Conservation (phyloP, 2,113 vertebrate species). For the Cephalophus harveyi region DNA sequence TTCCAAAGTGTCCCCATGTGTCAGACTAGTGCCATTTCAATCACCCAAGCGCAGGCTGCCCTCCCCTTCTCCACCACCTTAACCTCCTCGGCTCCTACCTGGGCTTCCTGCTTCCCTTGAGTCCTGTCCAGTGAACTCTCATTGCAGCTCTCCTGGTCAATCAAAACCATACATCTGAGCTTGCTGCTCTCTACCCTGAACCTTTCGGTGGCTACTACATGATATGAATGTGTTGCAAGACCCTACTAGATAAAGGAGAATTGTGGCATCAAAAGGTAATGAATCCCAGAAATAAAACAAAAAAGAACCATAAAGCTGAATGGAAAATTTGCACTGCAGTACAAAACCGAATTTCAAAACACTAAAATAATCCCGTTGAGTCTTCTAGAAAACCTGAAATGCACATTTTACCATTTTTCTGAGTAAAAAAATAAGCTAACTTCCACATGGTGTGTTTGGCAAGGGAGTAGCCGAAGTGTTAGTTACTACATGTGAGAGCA, state of each 20-base stretch:
- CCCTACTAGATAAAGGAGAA: not conserved
- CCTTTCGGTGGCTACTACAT: not conserved
- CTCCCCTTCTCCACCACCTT: not conserved
- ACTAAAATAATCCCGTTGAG: not conserved
- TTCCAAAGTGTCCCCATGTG: not conserved
- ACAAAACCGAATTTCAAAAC: slow-evolving; percentile 20
- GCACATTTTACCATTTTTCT: not conserved
- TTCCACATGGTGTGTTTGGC: not conserved
- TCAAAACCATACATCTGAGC: not conserved
- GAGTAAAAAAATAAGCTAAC: not conserved
- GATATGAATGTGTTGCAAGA: not conserved
- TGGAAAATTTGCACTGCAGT: not conserved
- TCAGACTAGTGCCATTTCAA: not conserved
- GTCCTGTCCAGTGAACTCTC: not conserved
- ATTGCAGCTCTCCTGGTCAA: not conserved
- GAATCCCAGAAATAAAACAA: not conserved
- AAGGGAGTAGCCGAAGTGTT: not conserved
- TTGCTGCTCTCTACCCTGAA: not conserved
- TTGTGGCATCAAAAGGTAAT: not conserved
- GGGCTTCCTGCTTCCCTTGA: not conserved
- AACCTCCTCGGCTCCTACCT: no score
- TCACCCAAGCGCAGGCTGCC: not conserved
- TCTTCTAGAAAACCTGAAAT: slow-evolving; percentile 21
- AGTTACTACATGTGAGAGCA: not conserved
- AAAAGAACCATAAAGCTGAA: not conserved